Conservation (phyloP, 2,888 invertebrate species). For the Ernsta delagoae region DNA sequence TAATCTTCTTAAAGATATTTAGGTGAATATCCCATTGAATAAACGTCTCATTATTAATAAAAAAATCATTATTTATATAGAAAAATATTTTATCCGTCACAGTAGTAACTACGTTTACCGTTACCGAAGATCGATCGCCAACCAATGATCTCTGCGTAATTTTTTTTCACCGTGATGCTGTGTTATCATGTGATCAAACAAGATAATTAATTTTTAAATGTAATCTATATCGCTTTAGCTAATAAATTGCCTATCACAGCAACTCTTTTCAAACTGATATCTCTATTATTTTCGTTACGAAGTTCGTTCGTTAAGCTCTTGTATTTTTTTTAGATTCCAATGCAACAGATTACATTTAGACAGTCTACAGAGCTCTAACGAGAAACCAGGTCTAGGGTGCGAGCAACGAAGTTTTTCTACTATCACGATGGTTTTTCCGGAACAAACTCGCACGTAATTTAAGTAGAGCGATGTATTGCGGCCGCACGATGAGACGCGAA, state of each 20-base stretch:
- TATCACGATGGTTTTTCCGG: slow-evolving; percentile 71
- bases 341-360: slow-evolving; percentile 4
- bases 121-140: slow-evolving; percentile 63
- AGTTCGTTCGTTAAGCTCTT: slow-evolving; percentile 5
- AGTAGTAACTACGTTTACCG: too few relatives aligned
- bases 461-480: slow-evolving; percentile 82
- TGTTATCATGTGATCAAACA: slow-evolving; percentile 50
- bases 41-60: too few relatives aligned
- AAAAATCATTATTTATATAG: too few relatives aligned
- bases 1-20: neutral
- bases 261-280: slow-evolving; percentile 6
- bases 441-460: slow-evolving; percentile 77
- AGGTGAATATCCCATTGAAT: too few relatives aligned
- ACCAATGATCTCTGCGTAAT: slow-evolving; percentile 57
- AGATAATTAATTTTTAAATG: slow-evolving; percentile 45
- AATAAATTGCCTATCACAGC: slow-evolving; percentile 32
- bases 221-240: slow-evolving; percentile 7
- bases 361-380: slow-evolving; percentile 23
- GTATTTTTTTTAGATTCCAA: neutral
- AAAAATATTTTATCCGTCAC: too few relatives aligned
- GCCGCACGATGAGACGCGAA: slow-evolving; percentile 80
- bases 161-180: slow-evolving; percentile 58
- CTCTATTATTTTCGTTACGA: neutral
- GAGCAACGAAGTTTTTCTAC: slow-evolving; percentile 34
- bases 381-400: slow-evolving; percentile 26